A percentile compares a stretch with the other conserved stretches of the same genome.
Evolutionary conservation across 1,140 invertebrate species (phyloP).

Genomic region (Drosophila oshimai): DNA sequence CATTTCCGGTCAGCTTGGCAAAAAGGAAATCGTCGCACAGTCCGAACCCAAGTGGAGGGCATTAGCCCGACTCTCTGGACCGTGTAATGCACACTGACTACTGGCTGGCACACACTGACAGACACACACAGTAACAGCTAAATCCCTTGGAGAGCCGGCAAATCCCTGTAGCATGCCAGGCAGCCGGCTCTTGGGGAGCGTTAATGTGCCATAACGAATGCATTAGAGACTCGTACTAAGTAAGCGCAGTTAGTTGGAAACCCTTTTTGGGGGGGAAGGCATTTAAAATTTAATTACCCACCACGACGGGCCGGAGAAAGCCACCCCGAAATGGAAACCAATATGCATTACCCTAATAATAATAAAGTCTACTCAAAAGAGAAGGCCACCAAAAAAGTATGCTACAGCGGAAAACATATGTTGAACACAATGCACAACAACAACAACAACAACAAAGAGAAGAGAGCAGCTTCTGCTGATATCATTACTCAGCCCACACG

Average conservation of each 20-base stretch:
- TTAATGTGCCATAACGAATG: slow-evolving; percentile 80
- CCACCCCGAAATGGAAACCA: slow-evolving; percentile 5
- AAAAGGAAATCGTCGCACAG: slow-evolving; percentile 41
- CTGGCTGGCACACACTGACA: slow-evolving; percentile 58
- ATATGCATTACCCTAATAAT: slow-evolving; percentile 16
- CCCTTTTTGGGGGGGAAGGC: slow-evolving; percentile 18
- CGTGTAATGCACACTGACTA: slow-evolving; percentile 72
- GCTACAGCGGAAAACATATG: slow-evolving; percentile 63
- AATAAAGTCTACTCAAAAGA: slow-evolving; percentile 3
- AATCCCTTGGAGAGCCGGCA: background rate
- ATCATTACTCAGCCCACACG: slow-evolving; percentile 67
- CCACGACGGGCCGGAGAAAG: background rate
- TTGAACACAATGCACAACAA: slow-evolving; percentile 46
- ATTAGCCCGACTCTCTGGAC: slow-evolving; percentile 54
- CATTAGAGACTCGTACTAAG: slow-evolving; percentile 61
- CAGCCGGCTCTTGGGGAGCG: slow-evolving; percentile 65
- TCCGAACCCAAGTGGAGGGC: slow-evolving; percentile 19
- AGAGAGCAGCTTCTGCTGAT: slow-evolving; percentile 61
- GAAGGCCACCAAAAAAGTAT: slow-evolving; percentile 6
- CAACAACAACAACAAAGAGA: too few species aligned
- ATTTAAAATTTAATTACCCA: slow-evolving; percentile 78
- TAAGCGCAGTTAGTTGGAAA: slow-evolving; percentile 39
- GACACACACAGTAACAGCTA: background rate
- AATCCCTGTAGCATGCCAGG: slow-evolving; percentile 62
- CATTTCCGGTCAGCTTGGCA: slow-evolving; percentile 78